phyloP scores from a whole-genome alignment of 37 sponge, comb jelly and placozoan genomes.

The Aplysina aerophoba region DNA sequence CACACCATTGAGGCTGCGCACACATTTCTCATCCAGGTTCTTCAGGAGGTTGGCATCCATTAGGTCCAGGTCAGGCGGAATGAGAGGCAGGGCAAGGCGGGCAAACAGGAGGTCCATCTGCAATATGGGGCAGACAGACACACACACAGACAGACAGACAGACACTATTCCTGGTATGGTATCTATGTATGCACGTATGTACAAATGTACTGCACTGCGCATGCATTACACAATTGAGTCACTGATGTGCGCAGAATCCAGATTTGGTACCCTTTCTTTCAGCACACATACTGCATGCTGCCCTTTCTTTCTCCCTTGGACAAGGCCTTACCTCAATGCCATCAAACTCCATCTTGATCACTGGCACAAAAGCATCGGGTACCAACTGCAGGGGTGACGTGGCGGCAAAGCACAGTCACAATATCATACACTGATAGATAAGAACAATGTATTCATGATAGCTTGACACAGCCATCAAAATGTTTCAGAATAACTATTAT shows the following conservation, averaged over 20 bases:
- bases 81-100: slow-evolving; percentile 81
- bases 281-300: too few species aligned
- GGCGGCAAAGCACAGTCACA: too few species aligned
- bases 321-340: slow-evolving; percentile 81
- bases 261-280: too few species aligned
- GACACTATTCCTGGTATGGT: not conserved
- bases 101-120: slow-evolving; percentile 97
- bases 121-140: not conserved
- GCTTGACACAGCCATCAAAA: not conserved
- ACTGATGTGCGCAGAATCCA: too few species aligned
- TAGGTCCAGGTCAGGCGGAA: slow-evolving; percentile 82
- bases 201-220: too few species aligned
- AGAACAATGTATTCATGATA: not conserved
- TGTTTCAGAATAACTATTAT: not conserved
- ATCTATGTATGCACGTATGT: too few species aligned
- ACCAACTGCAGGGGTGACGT: slow-evolving; percentile 59
- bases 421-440: too few species aligned
- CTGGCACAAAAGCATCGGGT: slow-evolving; percentile 98
- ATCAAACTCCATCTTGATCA: slow-evolving; percentile 96
- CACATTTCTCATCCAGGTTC: slow-evolving; percentile 93
- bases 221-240: too few species aligned
- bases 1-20: slow-evolving; percentile 88
- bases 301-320: not conserved
- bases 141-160: too few species aligned
- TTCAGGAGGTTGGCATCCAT: slow-evolving; percentile 82